Conservation (phyloP, 1,140 invertebrate genomes). For the Drosophila aff. region DNA sequence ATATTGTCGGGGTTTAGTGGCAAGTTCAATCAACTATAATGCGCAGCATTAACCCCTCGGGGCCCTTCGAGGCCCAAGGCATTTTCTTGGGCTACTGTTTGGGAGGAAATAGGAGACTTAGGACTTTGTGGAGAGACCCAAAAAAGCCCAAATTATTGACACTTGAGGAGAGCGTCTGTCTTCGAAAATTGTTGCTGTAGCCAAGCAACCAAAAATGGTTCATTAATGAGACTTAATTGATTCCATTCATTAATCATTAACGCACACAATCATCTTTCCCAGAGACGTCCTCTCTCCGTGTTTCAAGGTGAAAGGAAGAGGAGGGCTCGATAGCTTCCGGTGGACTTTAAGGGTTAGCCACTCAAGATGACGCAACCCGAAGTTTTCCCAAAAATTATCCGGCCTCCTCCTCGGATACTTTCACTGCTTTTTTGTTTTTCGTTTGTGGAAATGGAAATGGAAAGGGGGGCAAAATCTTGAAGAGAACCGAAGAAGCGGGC, state of each 20-base stretch:
- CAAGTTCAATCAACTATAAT: slow-evolving; percentile 78
- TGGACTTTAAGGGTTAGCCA: slow-evolving; percentile 20
- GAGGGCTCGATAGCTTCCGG: slow-evolving; percentile 35
- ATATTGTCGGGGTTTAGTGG: slow-evolving; percentile 41
- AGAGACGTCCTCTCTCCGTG: slow-evolving; percentile 1
- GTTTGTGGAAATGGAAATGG: background rate
- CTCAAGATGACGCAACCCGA: slow-evolving; percentile 22
- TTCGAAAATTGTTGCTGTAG: slow-evolving; percentile 18
- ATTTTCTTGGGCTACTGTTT: slow-evolving; percentile 24
- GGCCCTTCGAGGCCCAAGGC: slow-evolving; percentile 8
- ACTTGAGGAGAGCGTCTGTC: slow-evolving; percentile 67
- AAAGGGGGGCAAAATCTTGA: background rate
- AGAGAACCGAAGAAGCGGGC: slow-evolving; percentile 12
- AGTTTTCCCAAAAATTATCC: slow-evolving; percentile 23
- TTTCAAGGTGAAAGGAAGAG: slow-evolving; percentile 2
- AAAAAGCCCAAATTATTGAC: slow-evolving; percentile 76
- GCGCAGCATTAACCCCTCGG: slow-evolving; percentile 30
- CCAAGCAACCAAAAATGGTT: slow-evolving; percentile 76
- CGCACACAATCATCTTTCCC: slow-evolving; percentile 11
- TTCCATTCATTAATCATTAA: slow-evolving; percentile 84
- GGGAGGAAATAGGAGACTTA: slow-evolving; percentile 21
- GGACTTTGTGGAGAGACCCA: slow-evolving; percentile 20
- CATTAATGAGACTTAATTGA: slow-evolving; percentile 84
- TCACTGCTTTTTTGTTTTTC: slow-evolving; percentile 32
- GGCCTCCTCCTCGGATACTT: slow-evolving; percentile 33